phyloP scores from a whole-genome alignment of 1,140 invertebrate species.

The Babylonia areolata region DNA sequence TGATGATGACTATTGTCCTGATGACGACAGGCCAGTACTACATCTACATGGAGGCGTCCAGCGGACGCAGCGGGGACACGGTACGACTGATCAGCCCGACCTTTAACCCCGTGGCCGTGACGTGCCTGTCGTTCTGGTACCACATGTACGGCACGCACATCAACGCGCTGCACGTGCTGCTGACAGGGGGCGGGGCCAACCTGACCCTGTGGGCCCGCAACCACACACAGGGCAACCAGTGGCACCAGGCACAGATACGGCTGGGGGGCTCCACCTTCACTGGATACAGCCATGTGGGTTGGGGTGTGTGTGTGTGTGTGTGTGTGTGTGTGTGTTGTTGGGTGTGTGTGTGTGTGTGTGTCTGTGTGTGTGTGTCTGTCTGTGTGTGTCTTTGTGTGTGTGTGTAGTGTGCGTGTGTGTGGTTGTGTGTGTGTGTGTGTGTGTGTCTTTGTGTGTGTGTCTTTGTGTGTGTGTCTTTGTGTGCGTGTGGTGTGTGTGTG shows the following conservation, averaged over 20 bases:
- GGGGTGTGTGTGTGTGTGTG: neutral
- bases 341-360: neutral
- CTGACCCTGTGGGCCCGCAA: slow-evolving; percentile 31
- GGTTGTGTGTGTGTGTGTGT: slow-evolving; percentile 3
- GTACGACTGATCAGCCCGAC: slow-evolving; percentile 42
- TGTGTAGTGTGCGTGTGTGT: neutral
- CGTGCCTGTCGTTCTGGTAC: slow-evolving; percentile 72
- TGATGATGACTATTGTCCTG: neutral
- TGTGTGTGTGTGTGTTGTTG: neutral
- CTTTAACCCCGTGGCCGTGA: slow-evolving; percentile 20
- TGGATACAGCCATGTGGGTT: slow-evolving; percentile 23
- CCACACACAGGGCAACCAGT: slow-evolving; percentile 55
- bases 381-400: slow-evolving; percentile 2
- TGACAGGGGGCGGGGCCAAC: slow-evolving; percentile 42
- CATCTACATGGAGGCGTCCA: slow-evolving; percentile 56
- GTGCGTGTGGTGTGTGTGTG: neutral
- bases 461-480: neutral
- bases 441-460: neutral
- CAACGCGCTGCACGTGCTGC: slow-evolving; percentile 60
- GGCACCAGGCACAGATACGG: slow-evolving; percentile 54
- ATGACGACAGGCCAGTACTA: slow-evolving; percentile 53
- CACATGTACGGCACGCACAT: slow-evolving; percentile 73
- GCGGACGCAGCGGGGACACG: slow-evolving; percentile 41
- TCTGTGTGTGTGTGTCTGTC: neutral
- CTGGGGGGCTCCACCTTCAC: slow-evolving; percentile 39